Base-by-base conservation (phyloP, 2,113 vertebrate genomes). In the Eudyptes chrysolophus region DNA sequence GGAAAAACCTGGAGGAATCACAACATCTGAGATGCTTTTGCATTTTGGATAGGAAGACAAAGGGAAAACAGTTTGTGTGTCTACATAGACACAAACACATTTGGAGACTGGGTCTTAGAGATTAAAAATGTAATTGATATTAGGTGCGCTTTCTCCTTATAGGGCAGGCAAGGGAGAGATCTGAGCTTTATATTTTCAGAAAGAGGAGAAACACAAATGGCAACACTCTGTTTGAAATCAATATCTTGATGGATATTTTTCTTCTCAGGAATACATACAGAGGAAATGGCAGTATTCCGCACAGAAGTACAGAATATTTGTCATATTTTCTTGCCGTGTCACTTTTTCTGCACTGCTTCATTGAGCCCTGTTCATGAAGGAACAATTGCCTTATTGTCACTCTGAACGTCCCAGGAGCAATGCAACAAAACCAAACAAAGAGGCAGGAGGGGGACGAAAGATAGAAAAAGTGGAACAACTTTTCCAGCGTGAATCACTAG, bases 1-100 rank as follows among this genome's bases (percentile, higher is more conserved):
- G 90, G 51, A 96, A 96, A 97, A 96, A 94, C 92, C 96, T 97
- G 72, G 96, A 98, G 96, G 95, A 97, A 98, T 96, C 93, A 94
- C 22, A 69, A 90, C 66, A 97, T 97, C 97, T 98, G 95, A 64
- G 4, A 89, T 97, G 95, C 78, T 97, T 94, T 83, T 89, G 75
- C 97, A 97, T 97, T 97, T 96, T 97, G 97, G 97, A 98, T 97
- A 71, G 88, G 52, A 96, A 98, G 97, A 98, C 94, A 97, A 97
- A 96, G 95, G 54, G 89, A 96, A 97, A 97, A 96, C 82, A 85
- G 87, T 92, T 81, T 57, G 13, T 90, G 84, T 77, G 85, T 92
- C 89, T 34, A 89, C 86, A 95, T 54, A 90, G 95, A 40, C 34
- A 81, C 87, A 96, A 96, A 87, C 69, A 76, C 72, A 68, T 92